These are phyloP conservation scores for Brachionus calyciflorus DNA, from an alignment of 1,140 invertebrate species.

Conservation along the genomic window DNA sequence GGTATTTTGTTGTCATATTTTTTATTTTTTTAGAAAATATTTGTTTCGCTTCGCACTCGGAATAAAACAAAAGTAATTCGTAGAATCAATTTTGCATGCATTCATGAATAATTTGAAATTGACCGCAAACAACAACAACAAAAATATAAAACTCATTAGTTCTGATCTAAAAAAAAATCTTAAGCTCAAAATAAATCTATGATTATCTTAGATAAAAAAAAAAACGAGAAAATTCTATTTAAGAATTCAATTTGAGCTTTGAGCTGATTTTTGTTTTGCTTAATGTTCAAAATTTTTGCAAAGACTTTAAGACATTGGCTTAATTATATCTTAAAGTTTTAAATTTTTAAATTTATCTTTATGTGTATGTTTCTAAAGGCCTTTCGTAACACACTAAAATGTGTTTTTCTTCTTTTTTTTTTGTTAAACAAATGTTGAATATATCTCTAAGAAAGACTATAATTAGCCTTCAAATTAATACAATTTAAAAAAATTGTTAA, in stretches of 20 bases:
- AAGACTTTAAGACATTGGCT: background rate
- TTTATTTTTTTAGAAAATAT: background rate
- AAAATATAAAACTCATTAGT: background rate
- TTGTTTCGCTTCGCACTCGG: background rate
- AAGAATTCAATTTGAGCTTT: background rate
- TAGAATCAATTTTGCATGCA: background rate
- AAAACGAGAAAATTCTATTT: too few relatives aligned
- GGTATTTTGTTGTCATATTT: background rate
- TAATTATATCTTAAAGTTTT: slow-evolving; percentile 21
- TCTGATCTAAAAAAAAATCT: slow-evolving; percentile 13
- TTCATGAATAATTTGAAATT: slow-evolving; percentile 14
- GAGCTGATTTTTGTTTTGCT: background rate
- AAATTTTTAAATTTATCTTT: background rate
- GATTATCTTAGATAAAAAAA: too few relatives aligned
- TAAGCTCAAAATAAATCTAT: background rate
- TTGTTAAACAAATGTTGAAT: slow-evolving; percentile 10
- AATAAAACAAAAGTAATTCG: too few relatives aligned
- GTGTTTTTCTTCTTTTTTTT: too few relatives aligned
- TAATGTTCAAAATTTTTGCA: background rate
- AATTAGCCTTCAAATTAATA: background rate
- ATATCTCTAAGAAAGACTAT: background rate
- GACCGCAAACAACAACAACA: background rate
- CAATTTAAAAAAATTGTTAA: too few relatives aligned
- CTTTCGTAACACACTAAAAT: background rate
- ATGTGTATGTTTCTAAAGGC: too few relatives aligned